Percentiles rank a stretch among this genome's conserved stretches.
Conservation (phyloP, 2,888 invertebrate genomes). For the Ophonus ardosiacus region DNA sequence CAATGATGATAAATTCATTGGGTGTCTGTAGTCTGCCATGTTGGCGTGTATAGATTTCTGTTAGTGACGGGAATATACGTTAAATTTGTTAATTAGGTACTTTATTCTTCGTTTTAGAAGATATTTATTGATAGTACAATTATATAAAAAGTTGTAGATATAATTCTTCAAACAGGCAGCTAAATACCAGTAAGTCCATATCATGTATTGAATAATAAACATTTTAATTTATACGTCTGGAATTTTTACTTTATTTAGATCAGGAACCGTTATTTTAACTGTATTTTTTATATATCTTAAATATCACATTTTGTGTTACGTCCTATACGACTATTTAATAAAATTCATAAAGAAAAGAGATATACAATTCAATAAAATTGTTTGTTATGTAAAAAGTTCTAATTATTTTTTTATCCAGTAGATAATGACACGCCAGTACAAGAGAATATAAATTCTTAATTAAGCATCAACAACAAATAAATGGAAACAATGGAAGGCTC, state of each 20-base stretch:
- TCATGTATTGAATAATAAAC: conserved; percentile 18
- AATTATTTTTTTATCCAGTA: conserved; percentile 7
- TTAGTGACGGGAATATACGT: conserved; percentile 5
- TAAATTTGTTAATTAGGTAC: conserved; percentile 20
- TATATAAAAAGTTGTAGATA: not conserved
- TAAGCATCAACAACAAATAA: conserved; percentile 53
- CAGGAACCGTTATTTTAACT: conserved; percentile 8
- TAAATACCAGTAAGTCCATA: conserved; percentile 8
- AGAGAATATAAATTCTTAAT: not conserved
- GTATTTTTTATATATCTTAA: not conserved
- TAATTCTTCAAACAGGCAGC: conserved; percentile 2
- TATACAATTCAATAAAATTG: not conserved
- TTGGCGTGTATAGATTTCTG: conserved; percentile 59
- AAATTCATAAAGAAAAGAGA: not conserved
- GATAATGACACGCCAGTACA: conserved; percentile 4
- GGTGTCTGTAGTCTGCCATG: conserved; percentile 58
- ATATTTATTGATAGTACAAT: conserved; percentile 5
- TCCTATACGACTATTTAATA: not conserved
- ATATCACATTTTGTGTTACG: not conserved
- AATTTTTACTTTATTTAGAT: not conserved
- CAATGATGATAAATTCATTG: conserved; percentile 50
- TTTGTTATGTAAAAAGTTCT: not conserved
- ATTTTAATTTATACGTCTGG: conserved; percentile 20
- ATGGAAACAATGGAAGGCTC: conserved; percentile 70
- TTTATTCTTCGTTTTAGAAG: conserved; percentile 8